Evolutionary conservation across 2,113 vertebrate genomes (phyloP), one percentile per base, ranked within the genome.

Genomic region (Odontophorus gujanensis): DNA sequence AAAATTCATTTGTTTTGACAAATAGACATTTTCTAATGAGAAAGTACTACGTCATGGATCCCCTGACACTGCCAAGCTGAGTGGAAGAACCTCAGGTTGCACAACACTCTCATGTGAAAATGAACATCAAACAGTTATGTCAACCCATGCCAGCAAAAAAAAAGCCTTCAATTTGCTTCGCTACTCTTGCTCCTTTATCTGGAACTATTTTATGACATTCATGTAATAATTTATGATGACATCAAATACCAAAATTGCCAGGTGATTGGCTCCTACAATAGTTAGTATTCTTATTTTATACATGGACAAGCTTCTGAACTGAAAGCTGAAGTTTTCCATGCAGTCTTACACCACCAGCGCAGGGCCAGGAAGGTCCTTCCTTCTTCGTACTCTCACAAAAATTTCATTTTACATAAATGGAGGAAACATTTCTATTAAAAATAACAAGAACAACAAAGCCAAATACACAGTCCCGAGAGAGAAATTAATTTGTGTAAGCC

Each of bases 1-100:
- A 81, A 71, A 95, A 86, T 13, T 86, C 63, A 88, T 88, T 94
- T 90, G 73, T 86, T 92, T 88, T 87, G 81, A 89, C 74, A 95
- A 92, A 93, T 7, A 84, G 40, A 88, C 43, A 57, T 73, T 84
- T 96, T 83, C 74, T 92, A 71, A 62, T 45, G 58, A 84, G 78
- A 90, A 94, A 87, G 53, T 47, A 77, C 74, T 87, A 74, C 24
- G 43, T 93, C 90, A 93, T 81, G 66, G 65, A 92, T 83, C 36
- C 86, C n/a, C 91, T 90, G 91, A 96, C 22, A 30, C 36, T 93
- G 87, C 73, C 90, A 88, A 85, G 71, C 51, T 62, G 43, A 74
- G 17, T 77, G 87, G 83, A 94, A 85, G 28, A 15, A 91, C 82
- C 53, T 75, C 45, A 53, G 59, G 66, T 21, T 81, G 80, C 87